These are phyloP conservation scores for Sebastolobus altivelis DNA, from an alignment of 2,797 vertebrate species.

Conservation along the genomic window DNA sequence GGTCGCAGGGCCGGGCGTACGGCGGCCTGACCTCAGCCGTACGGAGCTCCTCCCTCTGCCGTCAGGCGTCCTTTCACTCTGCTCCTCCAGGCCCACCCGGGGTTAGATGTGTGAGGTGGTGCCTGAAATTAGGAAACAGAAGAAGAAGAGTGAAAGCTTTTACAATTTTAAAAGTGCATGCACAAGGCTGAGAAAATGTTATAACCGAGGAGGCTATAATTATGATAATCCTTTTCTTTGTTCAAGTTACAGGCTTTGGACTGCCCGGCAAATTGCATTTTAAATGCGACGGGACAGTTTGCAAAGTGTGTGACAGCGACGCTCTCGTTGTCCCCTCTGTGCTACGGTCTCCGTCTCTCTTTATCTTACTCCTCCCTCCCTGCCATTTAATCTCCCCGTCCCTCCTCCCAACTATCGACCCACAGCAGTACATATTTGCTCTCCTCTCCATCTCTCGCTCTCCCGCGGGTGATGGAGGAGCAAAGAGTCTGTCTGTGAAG, in stretches of 20 bases:
- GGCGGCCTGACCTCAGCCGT: slow-evolving; percentile 56
- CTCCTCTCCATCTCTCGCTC: slow-evolving; percentile 62
- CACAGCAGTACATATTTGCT: slow-evolving; percentile 68
- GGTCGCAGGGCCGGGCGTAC: slow-evolving; percentile 37
- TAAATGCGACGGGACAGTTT: slow-evolving; percentile 46
- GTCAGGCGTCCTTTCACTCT: slow-evolving; percentile 43
- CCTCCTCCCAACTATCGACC: slow-evolving; percentile 56
- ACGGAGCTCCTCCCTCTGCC: slow-evolving; percentile 51
- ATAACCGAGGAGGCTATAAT: slow-evolving; percentile 54
- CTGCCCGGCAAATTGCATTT: slow-evolving; percentile 63
- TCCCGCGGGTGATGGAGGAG: slow-evolving; percentile 41
- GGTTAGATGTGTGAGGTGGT: slow-evolving; percentile 80
- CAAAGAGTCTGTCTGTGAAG: slow-evolving; percentile 38
- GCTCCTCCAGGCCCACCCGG: slow-evolving; percentile 53
- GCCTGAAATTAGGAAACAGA: slow-evolving; percentile 72
- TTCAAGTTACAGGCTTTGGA: slow-evolving; percentile 51
- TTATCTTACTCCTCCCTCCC: slow-evolving; percentile 48
- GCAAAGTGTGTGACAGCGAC: slow-evolving; percentile 48
- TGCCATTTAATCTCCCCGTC: slow-evolving; percentile 56
- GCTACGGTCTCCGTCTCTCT: slow-evolving; percentile 39
- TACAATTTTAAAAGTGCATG: slow-evolving; percentile 24
- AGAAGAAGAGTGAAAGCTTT: slow-evolving; percentile 15
- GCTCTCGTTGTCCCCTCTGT: slow-evolving; percentile 12
- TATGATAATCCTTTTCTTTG: slow-evolving; percentile 68
- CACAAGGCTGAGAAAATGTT: slow-evolving; percentile 36